Conservation (phyloP, 2,113 vertebrate species). For the Coryphaenoides rupestris region DNA sequence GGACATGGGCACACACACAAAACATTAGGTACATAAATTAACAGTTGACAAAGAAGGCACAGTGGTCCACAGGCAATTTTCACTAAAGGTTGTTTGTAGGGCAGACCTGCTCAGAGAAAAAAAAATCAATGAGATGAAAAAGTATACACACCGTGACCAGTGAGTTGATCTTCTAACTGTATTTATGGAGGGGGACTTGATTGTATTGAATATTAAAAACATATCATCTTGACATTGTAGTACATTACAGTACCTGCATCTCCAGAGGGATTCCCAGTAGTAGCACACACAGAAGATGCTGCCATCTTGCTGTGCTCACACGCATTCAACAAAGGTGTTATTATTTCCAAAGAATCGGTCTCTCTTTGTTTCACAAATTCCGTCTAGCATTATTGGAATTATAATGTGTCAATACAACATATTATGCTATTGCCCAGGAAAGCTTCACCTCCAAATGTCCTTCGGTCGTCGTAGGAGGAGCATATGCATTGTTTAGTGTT, state of each 20-base stretch:
- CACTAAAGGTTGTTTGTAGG: constrained; percentile 70
- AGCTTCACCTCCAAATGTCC: too few species aligned
- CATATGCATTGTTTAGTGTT: too few species aligned
- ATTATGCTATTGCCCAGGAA: neutral
- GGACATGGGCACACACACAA: constrained; percentile 48
- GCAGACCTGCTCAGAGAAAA: constrained; percentile 39
- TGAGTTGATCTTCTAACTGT: constrained; percentile 8
- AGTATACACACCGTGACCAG: constrained; percentile 18
- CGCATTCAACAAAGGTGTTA: neutral
- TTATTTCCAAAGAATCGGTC: neutral
- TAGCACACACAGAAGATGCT: neutral
- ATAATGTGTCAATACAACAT: neutral
- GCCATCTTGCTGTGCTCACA: neutral
- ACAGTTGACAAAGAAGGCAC: constrained; percentile 58
- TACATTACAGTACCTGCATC: constrained; percentile 1
- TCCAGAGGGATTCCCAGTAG: constrained; percentile 8
- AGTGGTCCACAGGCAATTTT: constrained; percentile 53
- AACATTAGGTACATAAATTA: constrained; percentile 66
- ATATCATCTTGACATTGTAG: constrained; percentile 6
- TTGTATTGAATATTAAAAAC: neutral
- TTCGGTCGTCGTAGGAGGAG: too few species aligned
- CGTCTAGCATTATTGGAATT: neutral
- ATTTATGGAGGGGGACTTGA: constrained; percentile 9
- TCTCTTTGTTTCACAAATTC: neutral
- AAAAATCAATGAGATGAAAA: constrained; percentile 13